A percentile compares a stretch with the other conserved stretches of the same genome.
Conservation (phyloP, 2,797 vertebrate species). For the Etheostoma nigrum region DNA sequence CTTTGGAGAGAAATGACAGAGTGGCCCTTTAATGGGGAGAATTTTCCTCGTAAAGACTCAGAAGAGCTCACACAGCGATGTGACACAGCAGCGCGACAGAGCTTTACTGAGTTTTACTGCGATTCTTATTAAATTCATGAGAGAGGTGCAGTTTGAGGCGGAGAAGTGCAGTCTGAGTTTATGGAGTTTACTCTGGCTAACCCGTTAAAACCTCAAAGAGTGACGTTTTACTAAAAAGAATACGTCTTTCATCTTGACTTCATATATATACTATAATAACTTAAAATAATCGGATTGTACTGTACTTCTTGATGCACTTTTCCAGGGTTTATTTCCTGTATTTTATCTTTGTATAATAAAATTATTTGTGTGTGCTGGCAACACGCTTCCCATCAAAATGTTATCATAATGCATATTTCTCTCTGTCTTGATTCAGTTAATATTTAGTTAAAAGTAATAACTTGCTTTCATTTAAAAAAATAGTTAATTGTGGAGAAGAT, state of each 20-base stretch:
- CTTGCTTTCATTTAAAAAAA: too few relatives aligned
- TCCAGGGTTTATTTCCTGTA: too few relatives aligned
- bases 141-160: slow-evolving; percentile 61
- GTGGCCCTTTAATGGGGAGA: slow-evolving; percentile 35
- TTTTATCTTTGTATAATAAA: too few relatives aligned
- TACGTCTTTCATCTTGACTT: slow-evolving; percentile 7
- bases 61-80: slow-evolving; percentile 41
- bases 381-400: too few relatives aligned
- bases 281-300: not conserved
- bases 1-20: slow-evolving; percentile 9
- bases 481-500: too few relatives aligned
- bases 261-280: not conserved
- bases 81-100: slow-evolving; percentile 17
- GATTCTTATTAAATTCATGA: slow-evolving; percentile 70
- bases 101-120: slow-evolving; percentile 57
- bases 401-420: too few relatives aligned
- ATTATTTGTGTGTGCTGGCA: too few relatives aligned
- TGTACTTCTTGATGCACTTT: not conserved
- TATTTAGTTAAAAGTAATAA: too few relatives aligned
- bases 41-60: slow-evolving; percentile 47
- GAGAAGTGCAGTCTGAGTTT: slow-evolving; percentile 57
- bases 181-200: slow-evolving; percentile 47
- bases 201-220: slow-evolving; percentile 1
- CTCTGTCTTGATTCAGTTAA: too few relatives aligned
- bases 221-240: too few relatives aligned